Conservation (phyloP, 2,888 invertebrate genomes). For the Molorchus minor region DNA sequence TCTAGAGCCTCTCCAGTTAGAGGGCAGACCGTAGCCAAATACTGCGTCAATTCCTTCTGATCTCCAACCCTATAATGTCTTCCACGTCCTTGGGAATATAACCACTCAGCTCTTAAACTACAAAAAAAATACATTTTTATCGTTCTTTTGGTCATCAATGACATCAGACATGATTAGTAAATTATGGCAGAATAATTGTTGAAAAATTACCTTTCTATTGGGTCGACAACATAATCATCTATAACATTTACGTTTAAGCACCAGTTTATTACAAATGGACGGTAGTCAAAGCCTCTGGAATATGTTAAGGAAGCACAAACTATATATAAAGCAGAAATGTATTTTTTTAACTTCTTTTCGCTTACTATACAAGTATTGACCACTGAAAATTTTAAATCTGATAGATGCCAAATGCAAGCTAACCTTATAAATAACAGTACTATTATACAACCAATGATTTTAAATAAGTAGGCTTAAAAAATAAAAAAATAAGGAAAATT, state of each 20-base stretch:
- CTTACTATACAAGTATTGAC: background rate
- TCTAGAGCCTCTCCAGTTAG: conserved; percentile 82
- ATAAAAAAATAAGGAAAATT: too few species aligned
- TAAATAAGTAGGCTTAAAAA: conserved; percentile 19
- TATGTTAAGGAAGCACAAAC: conserved; percentile 11
- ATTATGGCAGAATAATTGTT: too few species aligned
- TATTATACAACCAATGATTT: too few species aligned
- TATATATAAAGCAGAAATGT: conserved; percentile 19
- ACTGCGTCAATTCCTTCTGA: conserved; percentile 81
- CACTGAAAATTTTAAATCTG: conserved; percentile 3
- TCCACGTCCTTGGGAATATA: conserved; percentile 93
- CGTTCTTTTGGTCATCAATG: background rate
- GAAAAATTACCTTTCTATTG: conserved; percentile 91
- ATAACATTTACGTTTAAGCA: conserved; percentile 87
- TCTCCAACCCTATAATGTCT: conserved; percentile 88
- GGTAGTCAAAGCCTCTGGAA: conserved; percentile 85
- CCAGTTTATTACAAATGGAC: conserved; percentile 94
- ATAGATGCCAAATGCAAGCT: conserved; percentile 6
- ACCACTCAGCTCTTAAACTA: conserved; percentile 93
- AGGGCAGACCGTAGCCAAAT: conserved; percentile 85
- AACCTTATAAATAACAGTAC: background rate
- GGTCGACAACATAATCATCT: conserved; percentile 88
- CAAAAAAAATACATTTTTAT: conserved; percentile 27
- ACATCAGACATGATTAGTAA: background rate
- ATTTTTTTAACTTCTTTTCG: background rate